These are phyloP conservation scores for Glossosoma conforme DNA, from an alignment of 1,140 invertebrate genomes.

Conservation along the genomic window DNA sequence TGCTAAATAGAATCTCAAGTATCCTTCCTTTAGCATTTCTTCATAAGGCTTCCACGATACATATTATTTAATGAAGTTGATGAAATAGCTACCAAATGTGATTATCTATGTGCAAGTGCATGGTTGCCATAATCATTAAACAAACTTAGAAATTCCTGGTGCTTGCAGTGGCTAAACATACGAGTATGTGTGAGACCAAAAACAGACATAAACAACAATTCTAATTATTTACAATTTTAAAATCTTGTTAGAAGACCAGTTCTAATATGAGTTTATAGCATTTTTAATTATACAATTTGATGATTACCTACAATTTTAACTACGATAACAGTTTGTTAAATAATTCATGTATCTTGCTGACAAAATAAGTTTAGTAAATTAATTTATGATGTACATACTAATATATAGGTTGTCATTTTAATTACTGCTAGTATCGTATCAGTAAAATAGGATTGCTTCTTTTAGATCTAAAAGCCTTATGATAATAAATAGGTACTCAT, in stretches of 20 bases:
- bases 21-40: constrained; percentile 7
- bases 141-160: constrained; percentile 26
- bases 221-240: no score
- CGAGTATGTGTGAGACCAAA: constrained; percentile 22
- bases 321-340: no score
- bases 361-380: no score
- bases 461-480: neutral
- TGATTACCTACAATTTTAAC: no score
- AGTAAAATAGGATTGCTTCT: constrained; percentile 4
- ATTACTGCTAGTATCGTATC: constrained; percentile 1
- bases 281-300: no score
- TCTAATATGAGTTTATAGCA: no score
- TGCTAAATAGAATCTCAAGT: constrained; percentile 8
- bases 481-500: neutral
- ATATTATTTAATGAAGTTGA: constrained; percentile 17
- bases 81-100: constrained; percentile 23
- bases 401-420: constrained; percentile 3
- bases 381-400: no score
- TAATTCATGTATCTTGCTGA: no score
- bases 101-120: constrained; percentile 25
- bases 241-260: no score
- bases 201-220: constrained; percentile 9
- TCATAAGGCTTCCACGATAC: constrained; percentile 29
- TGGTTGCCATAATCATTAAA: constrained; percentile 16
- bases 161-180: constrained; percentile 22